These are phyloP conservation scores for Cheilosia impressa DNA, from an alignment of 2,888 invertebrate genomes.

Conservation along the genomic window DNA sequence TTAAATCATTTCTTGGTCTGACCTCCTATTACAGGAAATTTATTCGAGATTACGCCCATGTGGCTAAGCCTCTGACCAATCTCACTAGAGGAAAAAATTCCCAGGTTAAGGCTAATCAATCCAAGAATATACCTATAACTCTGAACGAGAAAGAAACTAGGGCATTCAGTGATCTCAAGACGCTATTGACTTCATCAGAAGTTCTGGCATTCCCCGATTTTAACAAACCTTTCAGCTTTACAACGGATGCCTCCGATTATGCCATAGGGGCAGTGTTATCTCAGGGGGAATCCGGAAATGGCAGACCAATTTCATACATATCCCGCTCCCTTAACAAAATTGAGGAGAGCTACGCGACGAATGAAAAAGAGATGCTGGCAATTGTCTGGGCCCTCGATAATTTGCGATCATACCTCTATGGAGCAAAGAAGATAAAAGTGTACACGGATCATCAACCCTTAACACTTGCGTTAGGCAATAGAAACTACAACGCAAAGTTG, in stretches of 20 bases:
- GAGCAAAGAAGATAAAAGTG: constrained; percentile 35
- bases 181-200: neutral
- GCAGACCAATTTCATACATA: constrained; percentile 20
- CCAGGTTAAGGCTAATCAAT: constrained; percentile 60
- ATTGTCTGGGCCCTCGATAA: constrained; percentile 56
- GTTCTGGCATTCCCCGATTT: constrained; percentile 50
- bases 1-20: constrained; percentile 62
- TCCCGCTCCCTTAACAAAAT: constrained; percentile 22
- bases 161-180: constrained; percentile 69
- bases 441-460: constrained; percentile 58
- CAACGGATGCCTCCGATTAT: constrained; percentile 14
- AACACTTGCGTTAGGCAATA: constrained; percentile 31
- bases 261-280: no score
- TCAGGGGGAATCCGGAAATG: no score
- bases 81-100: constrained; percentile 67
- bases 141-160: constrained; percentile 50
- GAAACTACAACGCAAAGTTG: constrained; percentile 46
- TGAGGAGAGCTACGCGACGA: constrained; percentile 64
- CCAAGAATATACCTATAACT: constrained; percentile 52
- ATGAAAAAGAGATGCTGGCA: constrained; percentile 58
- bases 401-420: constrained; percentile 46
- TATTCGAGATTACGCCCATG: constrained; percentile 62
- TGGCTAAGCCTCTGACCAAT: constrained; percentile 60
- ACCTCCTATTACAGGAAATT: constrained; percentile 68
- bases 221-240: constrained; percentile 23